Evolutionary conservation across 2,797 vertebrate species (phyloP), one percentile per base, ranked within the genome.

Genomic region (Peromyscus attwateri): DNA sequence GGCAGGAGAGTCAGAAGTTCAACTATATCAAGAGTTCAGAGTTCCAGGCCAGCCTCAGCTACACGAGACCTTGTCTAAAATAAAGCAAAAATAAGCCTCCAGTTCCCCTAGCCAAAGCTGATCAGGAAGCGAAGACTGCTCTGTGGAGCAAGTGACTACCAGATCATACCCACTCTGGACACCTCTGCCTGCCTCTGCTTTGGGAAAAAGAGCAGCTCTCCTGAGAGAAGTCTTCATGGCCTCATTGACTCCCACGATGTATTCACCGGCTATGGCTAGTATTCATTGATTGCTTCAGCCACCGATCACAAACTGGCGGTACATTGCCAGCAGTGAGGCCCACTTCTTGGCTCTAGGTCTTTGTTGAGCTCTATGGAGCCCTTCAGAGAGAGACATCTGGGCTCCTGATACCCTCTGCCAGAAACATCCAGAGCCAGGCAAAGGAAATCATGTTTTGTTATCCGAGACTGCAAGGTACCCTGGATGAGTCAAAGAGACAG

Each of bases 381-480:
- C 85, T 89, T n/a, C 19, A 75, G 46, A 81, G 81, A 91, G 92
- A 92, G 92, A 81, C 31, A 6, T n/a, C 62, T 76, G 76, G 49
- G 62, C 27, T 55, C 25, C 43, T n/a, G 6, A 2, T 14, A 7
- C 8, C 27, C 19, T 71, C 64, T 89, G 13, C 14, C 57, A 37
- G 77, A 88, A 94, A 64, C 46, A 64, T 43, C 40, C 16, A 60
- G 75, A 23, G 31, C 34, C 46, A 43, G 29, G 73, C 75, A 64
- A 75, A 84, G 57, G 77, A 92, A 76, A 34, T 14, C 52, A 25
- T 11, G 13, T 34, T 66, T 29, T 66, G 77, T 79, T 4, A 27
- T 70, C 49, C 46, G 37, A 80, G 83, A 76, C 70, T 85, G 25
- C 70, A 49, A 64, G 82, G 3, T 95, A 40, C 13, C 70, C 80